A percentile compares a stretch with the other conserved stretches of the same genome.
phyloP scores from a whole-genome alignment of 2,113 vertebrate genomes.

The Solea senegalensis region DNA sequence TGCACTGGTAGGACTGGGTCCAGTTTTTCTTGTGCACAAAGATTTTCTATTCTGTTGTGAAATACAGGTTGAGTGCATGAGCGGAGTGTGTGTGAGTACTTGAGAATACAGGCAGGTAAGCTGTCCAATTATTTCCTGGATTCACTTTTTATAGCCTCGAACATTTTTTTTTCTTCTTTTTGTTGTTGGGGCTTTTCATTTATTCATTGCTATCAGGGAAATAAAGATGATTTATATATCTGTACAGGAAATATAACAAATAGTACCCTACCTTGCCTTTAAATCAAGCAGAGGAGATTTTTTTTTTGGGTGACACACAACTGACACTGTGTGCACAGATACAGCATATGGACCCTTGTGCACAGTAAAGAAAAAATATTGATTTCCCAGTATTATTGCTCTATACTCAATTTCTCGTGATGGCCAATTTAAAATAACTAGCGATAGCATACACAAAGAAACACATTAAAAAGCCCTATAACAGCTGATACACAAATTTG shows the following conservation, averaged over 20 bases:
- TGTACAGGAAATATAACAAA: no score
- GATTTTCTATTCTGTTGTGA: no score
- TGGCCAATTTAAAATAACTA: conserved; percentile 35
- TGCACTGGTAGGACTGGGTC: no score
- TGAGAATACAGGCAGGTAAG: no score
- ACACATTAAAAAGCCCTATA: conserved; percentile 5
- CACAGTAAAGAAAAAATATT: conserved; percentile 46
- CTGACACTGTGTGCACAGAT: neutral
- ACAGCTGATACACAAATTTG: conserved; percentile 39
- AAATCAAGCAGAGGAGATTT: no score
- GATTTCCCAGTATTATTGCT: conserved; percentile 24
- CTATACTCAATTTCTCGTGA: conserved; percentile 26
- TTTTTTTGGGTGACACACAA: neutral
- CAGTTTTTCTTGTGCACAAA: no score
- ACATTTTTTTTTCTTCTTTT: no score
- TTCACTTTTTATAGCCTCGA: neutral
- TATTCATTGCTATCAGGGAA: neutral
- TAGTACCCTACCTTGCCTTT: no score
- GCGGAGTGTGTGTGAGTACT: no score
- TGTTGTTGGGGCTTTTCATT: neutral
- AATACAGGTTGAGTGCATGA: neutral
- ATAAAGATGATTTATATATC: no score
- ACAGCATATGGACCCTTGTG: conserved; percentile 23
- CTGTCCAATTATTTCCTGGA: no score
- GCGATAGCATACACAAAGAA: conserved; percentile 8